phyloP scores from a whole-genome alignment of 2,888 invertebrate genomes.

The Linnaemya vulpina region DNA sequence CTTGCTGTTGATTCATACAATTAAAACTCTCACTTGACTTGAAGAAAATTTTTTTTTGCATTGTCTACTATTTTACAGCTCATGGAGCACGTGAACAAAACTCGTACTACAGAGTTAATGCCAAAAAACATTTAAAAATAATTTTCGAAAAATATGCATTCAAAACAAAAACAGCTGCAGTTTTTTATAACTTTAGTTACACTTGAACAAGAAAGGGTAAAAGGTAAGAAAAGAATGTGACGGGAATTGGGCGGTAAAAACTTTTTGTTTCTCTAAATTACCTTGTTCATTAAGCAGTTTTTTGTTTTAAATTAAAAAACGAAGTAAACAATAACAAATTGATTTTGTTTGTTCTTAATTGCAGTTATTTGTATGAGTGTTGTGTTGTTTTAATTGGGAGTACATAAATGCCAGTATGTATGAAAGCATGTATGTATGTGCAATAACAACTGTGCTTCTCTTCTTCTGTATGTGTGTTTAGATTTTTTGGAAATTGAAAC shows the following conservation, averaged over 20 bases:
- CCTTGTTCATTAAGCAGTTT: conserved; percentile 67
- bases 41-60: conserved; percentile 32
- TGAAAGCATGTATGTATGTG: not conserved
- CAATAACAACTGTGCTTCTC: not conserved
- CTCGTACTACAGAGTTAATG: conserved; percentile 14
- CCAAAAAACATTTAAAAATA: conserved; percentile 37
- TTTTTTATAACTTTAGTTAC: conserved; percentile 59
- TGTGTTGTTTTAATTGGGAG: conserved; percentile 36
- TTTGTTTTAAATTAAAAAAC: conserved; percentile 47
- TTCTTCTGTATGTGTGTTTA: not conserved
- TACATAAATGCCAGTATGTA: not conserved
- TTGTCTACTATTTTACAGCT: conserved; percentile 57
- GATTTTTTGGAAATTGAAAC: conserved; percentile 62
- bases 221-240: not conserved
- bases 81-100: conserved; percentile 49
- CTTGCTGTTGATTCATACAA: conserved; percentile 52
- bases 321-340: conserved; percentile 67
- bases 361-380: conserved; percentile 58
- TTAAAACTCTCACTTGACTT: conserved; percentile 56
- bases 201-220: conserved; percentile 54
- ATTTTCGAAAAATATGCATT: conserved; percentile 2
- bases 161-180: conserved; percentile 59
- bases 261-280: conserved; percentile 46
- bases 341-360: conserved; percentile 70
- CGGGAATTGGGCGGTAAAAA: conserved; percentile 29